Evolutionary conservation across 2,113 vertebrate species (phyloP).

Genomic region (Scomber japonicus): DNA sequence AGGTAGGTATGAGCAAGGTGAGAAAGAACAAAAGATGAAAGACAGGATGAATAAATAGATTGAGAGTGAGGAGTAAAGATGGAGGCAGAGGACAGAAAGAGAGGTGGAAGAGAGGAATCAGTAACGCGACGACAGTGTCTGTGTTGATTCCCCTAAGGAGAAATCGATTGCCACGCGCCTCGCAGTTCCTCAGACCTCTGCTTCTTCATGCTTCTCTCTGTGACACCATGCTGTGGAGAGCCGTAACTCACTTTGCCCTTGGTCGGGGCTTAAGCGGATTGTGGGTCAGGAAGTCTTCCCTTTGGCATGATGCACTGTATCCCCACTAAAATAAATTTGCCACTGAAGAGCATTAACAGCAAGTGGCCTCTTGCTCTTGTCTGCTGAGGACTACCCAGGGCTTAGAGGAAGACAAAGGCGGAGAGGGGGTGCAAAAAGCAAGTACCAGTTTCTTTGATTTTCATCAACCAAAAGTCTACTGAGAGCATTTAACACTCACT

Average conservation of each 20-base stretch:
- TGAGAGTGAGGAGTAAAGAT: slow-evolving; percentile 52
- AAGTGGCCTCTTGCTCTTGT: slow-evolving; percentile 66
- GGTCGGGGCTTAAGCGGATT: slow-evolving; percentile 77
- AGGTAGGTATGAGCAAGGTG: slow-evolving; percentile 53
- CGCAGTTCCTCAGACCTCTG: slow-evolving; percentile 73
- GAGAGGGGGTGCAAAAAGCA: slow-evolving; percentile 55
- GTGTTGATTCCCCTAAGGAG: slow-evolving; percentile 72
- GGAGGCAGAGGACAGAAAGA: slow-evolving; percentile 57
- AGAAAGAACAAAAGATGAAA: slow-evolving; percentile 32
- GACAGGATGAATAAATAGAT: slow-evolving; percentile 40
- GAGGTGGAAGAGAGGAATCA: slow-evolving; percentile 63
- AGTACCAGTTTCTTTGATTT: slow-evolving; percentile 64
- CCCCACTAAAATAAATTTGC: slow-evolving; percentile 77
- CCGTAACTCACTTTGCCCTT: slow-evolving; percentile 75
- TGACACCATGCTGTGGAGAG: slow-evolving; percentile 75
- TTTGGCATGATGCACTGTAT: slow-evolving; percentile 74
- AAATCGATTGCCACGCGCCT: slow-evolving; percentile 81
- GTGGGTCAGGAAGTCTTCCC: slow-evolving; percentile 78
- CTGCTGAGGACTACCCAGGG: slow-evolving; percentile 61
- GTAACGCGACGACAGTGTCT: slow-evolving; percentile 61
- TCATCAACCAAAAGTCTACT: slow-evolving; percentile 46
- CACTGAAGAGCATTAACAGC: slow-evolving; percentile 78
- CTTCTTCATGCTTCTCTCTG: slow-evolving; percentile 68
- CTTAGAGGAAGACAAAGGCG: slow-evolving; percentile 70
- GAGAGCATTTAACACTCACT: slow-evolving; percentile 58